phyloP scores from a whole-genome alignment of 1,140 invertebrate species.

The honey bee (Apis mellifera) region Amel_HAv3.1 CM009938.2:10178001-10178500 shows the following conservation, averaged over 20 bases:
- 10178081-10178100: background rate
- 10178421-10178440: conserved; percentile 73
- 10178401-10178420: conserved; percentile 50
- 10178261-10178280: conserved; percentile 1
- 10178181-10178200: background rate
- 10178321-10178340: conserved; percentile 65
- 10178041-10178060: background rate
- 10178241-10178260: conserved; percentile 32
- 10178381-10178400: conserved; percentile 53
- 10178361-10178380: conserved; percentile 74
- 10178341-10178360: conserved; percentile 59
- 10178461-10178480: conserved; percentile 25
- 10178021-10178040: too few relatives aligned
- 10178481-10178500: background rate
- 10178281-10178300: background rate
- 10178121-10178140: conserved; percentile 4
- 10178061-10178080: background rate
- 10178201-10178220: too few relatives aligned
- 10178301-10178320: conserved; percentile 10
- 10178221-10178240: background rate
- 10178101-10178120: background rate
- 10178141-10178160: background rate
- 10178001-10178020: too few relatives aligned
- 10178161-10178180: background rate
- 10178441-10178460: conserved; percentile 54